Evolutionary conservation across 2,113 vertebrate species (phyloP).

Genomic region (Eudyptes chrysolophus): DNA sequence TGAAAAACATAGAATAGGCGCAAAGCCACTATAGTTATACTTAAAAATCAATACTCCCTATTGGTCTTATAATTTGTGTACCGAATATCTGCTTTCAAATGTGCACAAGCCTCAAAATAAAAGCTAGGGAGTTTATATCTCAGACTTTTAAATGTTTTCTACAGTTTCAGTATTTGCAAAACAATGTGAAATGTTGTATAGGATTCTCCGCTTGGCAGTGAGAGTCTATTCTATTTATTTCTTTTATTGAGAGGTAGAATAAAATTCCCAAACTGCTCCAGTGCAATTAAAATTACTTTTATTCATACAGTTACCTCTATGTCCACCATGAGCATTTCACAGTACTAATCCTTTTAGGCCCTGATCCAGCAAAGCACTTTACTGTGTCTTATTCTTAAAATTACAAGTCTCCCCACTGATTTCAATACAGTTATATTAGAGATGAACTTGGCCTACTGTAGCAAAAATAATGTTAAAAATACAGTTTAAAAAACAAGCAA

Average conservation of each 20-base stretch:
- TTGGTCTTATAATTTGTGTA: slow-evolving; percentile 44
- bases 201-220: neutral
- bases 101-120: neutral
- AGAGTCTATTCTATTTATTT: neutral
- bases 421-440: slow-evolving; percentile 39
- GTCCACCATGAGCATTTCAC: slow-evolving; percentile 23
- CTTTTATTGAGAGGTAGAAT: slow-evolving; percentile 21
- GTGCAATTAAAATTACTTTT: slow-evolving; percentile 57
- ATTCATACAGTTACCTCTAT: slow-evolving; percentile 39
- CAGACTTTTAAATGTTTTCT: neutral
- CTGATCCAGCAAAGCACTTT: slow-evolving; percentile 68
- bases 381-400: slow-evolving; percentile 44
- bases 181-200: neutral
- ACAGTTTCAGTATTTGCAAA: neutral
- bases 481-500: slow-evolving; percentile 14
- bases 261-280: slow-evolving; percentile 26
- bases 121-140: neutral
- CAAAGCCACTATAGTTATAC: slow-evolving; percentile 25
- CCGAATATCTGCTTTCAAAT: slow-evolving; percentile 37
- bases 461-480: slow-evolving; percentile 45
- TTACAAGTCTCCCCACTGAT: slow-evolving; percentile 40
- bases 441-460: slow-evolving; percentile 37
- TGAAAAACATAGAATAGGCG: slow-evolving; percentile 51
- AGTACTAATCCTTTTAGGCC: slow-evolving; percentile 68
- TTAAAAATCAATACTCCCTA: slow-evolving; percentile 62